phyloP scores from a whole-genome alignment of 2,113 vertebrate genomes.

The Tamias sibiricus region DNA sequence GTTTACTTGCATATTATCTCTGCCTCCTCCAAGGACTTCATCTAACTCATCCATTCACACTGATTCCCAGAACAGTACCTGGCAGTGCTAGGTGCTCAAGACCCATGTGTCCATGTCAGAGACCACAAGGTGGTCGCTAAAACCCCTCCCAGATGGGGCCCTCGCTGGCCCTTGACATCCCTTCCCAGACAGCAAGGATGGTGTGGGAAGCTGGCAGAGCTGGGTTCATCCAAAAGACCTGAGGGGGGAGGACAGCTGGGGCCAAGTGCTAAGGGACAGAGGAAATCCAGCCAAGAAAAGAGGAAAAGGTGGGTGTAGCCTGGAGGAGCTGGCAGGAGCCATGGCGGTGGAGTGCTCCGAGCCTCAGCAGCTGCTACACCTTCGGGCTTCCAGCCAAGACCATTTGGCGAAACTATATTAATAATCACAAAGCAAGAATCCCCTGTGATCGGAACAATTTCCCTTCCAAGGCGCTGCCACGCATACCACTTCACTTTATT shows the following conservation, averaged over 20 bases:
- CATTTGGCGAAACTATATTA: constrained; percentile 41
- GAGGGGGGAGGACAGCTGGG: accelerated
- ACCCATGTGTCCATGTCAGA: neutral
- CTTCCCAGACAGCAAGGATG: neutral
- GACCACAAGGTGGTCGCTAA: neutral
- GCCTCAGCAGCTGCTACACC: neutral
- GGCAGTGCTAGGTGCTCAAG: neutral
- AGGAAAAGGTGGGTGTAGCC: neutral
- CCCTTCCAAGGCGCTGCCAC: neutral
- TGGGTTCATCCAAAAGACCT: neutral
- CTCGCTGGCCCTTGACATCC: neutral
- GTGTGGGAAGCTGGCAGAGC: neutral
- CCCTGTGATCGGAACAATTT: neutral
- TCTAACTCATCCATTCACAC: neutral
- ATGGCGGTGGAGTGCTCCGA: neutral
- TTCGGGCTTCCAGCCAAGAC: constrained; percentile 1
- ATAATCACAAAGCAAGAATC: neutral
- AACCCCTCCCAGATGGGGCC: neutral
- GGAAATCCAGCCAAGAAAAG: neutral
- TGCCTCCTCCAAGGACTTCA: neutral
- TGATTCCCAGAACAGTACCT: neutral
- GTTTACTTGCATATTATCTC: neutral
- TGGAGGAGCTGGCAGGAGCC: neutral
- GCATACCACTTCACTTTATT: neutral
- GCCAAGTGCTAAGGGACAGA: neutral